These are phyloP conservation scores for Leucoma salicis DNA, from an alignment of 2,888 invertebrate genomes.

Conservation along the genomic window DNA sequence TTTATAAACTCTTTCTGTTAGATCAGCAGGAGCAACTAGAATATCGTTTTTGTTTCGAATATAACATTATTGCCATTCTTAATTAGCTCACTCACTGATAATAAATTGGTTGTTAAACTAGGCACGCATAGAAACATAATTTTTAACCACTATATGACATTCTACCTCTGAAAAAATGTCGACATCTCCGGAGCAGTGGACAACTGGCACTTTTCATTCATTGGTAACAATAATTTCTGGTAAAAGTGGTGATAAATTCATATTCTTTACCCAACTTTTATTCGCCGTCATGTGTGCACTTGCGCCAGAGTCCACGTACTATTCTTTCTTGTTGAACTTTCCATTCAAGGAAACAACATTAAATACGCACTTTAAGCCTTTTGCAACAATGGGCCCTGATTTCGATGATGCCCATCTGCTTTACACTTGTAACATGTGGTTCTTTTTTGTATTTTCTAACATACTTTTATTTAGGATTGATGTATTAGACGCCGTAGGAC, in stretches of 20 bases:
- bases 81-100: constrained; percentile 5
- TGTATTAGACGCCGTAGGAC: neutral
- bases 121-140: constrained; percentile 6
- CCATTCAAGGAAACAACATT: constrained; percentile 22
- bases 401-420: constrained; percentile 10
- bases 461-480: neutral
- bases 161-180: constrained; percentile 7
- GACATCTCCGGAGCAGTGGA: constrained; percentile 15
- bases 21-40: no score
- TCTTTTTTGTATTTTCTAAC: no score
- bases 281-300: constrained; percentile 22
- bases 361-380: constrained; percentile 8
- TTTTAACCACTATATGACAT: constrained; percentile 6
- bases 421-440: constrained; percentile 12
- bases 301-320: constrained; percentile 26
- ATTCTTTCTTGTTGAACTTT: constrained; percentile 17
- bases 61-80: neutral
- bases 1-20: no score
- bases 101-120: no score
- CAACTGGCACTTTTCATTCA: constrained; percentile 2
- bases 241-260: neutral
- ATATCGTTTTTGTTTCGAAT: no score
- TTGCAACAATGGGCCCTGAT: neutral
- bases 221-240: constrained; percentile 14
- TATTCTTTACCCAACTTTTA: constrained; percentile 12